Base-by-base conservation (phyloP, 2,888 invertebrate species). In the Idaea straminata region DNA sequence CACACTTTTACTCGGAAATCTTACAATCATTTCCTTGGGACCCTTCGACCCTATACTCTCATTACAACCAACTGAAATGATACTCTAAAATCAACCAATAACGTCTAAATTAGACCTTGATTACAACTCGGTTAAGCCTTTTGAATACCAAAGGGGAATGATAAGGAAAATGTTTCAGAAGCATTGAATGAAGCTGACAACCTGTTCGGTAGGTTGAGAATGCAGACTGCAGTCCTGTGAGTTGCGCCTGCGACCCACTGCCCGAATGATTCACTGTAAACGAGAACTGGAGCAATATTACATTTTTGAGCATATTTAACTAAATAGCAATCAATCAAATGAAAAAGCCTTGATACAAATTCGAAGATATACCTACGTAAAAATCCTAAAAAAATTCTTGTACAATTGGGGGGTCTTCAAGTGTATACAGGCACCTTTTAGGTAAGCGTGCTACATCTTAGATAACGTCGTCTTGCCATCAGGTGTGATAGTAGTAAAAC, bases 231-330 rank as follows among this genome's bases (percentile, higher is more conserved):
- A 67, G 47, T 13, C 47, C 47, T 47, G 10, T 47, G 47, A 6
- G 47, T 6, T 59, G 59, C 59, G 74, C 62, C 38, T 66, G 72
- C 85, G 87, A 84, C 86, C 86, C 80, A 87, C 77, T 88, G 85
- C 76, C 85, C 86, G 80, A 83, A 78, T 88, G 88, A 88, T 77
- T 86, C 87, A 86, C 78, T 36, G 15, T 36, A 61, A 61, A 61
- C 34, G 36, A 36, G 15, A 61, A 61, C 15, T 61, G 16, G 36
- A 15, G 47, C 61, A 35, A 16, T 15, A 16, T 34, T 34, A 59
- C 34, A 16, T 59, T 7, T 16, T 59, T 25, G 34, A 6, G 15
- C 6, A 6, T 47, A 47, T 47, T 47, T 10, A 36, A 47, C 47
- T 47, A 10, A 5, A 47, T 47, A 47, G 7, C 25, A 2, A 25